These are phyloP conservation scores for Zoanthus solanderi DNA, from an alignment of 92 coral and sea anemone genomes.

Conservation along the genomic window DNA sequence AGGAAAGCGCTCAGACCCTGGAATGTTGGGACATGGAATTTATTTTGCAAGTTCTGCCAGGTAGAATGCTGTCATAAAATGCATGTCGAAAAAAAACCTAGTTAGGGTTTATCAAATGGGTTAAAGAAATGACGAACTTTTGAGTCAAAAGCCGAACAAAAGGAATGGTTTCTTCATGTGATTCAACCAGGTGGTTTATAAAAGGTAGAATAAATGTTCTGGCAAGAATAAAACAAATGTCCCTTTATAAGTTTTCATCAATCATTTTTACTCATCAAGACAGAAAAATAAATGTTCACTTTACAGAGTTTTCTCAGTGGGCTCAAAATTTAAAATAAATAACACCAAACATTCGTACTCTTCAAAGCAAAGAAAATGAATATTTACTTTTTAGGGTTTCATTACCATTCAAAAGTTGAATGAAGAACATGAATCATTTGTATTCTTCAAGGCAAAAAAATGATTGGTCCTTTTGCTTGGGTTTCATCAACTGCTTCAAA, in stretches of 20 bases:
- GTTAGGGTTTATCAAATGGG: too few species aligned
- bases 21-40: conserved; percentile 93
- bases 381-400: background rate
- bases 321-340: background rate
- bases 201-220: background rate
- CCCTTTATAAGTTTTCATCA: background rate
- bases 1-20: conserved; percentile 92
- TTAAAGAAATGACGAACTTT: too few species aligned
- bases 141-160: background rate
- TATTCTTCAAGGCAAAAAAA: background rate
- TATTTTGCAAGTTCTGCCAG: conserved; percentile 89
- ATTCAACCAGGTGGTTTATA: background rate
- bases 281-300: background rate
- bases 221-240: background rate
- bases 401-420: background rate
- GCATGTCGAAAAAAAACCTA: too few species aligned
- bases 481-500: too few species aligned
- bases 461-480: too few species aligned
- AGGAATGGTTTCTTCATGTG: background rate
- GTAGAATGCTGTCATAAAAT: conserved; percentile 21
- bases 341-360: background rate
- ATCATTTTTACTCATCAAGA: background rate
- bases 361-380: background rate
- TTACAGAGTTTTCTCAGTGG: background rate
- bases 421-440: too few species aligned